Percentiles rank a stretch among this genome's conserved stretches.
phyloP scores from a whole-genome alignment of 2,113 vertebrate species.

The Terrapene triunguis region DNA sequence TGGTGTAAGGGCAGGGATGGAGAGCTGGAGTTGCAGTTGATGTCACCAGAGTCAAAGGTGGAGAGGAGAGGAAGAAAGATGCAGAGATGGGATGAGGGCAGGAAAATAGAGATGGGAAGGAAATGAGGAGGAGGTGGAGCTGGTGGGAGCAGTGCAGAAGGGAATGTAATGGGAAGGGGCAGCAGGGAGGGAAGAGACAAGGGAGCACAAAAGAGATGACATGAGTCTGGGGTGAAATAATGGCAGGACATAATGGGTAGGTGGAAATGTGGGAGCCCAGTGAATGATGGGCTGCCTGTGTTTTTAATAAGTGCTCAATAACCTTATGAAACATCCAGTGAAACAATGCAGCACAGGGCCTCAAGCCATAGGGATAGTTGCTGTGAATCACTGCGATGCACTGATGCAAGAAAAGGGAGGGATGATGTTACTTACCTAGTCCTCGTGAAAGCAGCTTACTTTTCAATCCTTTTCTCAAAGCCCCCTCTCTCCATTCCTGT shows the following conservation, averaged over 20 bases:
- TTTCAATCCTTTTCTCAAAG: background rate
- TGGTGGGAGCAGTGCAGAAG: background rate
- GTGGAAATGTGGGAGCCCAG: background rate
- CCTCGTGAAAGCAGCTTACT: background rate
- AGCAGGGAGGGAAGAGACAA: background rate
- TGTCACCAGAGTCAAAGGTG: background rate
- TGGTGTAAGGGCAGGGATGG: background rate
- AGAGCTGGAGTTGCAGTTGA: background rate
- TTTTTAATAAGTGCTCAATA: background rate
- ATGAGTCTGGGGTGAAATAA: background rate
- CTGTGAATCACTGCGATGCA: background rate
- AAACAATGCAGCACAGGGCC: background rate
- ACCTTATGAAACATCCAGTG: background rate
- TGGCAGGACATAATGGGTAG: background rate
- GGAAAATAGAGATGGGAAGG: too few relatives aligned
- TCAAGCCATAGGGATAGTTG: background rate
- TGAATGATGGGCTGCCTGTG: background rate
- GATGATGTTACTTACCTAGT: background rate
- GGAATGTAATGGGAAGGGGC: background rate
- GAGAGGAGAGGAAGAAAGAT: too few relatives aligned
- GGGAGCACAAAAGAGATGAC: background rate
- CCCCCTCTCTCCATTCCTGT: accelerated
- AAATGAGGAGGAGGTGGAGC: background rate
- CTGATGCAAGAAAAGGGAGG: background rate
- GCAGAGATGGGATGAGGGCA: too few relatives aligned